Conservation (phyloP, 1,140 invertebrate species). For the Marisa cornuarietis region DNA sequence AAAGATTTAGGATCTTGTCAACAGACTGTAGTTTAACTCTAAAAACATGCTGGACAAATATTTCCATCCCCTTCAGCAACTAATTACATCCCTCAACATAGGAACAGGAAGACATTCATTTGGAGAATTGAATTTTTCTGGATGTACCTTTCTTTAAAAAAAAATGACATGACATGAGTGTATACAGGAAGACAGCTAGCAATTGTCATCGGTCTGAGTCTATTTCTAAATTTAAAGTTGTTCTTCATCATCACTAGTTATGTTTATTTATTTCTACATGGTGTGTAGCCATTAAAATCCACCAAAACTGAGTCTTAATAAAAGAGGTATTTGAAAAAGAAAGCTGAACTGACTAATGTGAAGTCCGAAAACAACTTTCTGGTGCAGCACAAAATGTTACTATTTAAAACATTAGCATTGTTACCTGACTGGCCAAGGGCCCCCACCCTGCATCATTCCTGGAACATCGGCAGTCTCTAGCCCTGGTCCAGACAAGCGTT, state of each 20-base stretch:
- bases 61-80: not conserved
- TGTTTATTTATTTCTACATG: too few relatives aligned
- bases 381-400: not conserved
- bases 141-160: too few relatives aligned
- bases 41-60: not conserved
- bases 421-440: conserved; percentile 64
- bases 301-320: not conserved
- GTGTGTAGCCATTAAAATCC: too few relatives aligned
- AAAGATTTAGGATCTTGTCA: too few relatives aligned
- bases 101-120: too few relatives aligned
- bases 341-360: not conserved
- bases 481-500: conserved; percentile 60
- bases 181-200: too few relatives aligned
- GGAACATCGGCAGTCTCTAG: conserved; percentile 53
- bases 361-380: not conserved
- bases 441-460: conserved; percentile 64
- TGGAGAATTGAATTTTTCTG: too few relatives aligned
- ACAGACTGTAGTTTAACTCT: too few relatives aligned
- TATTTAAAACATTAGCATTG: not conserved
- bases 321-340: not conserved
- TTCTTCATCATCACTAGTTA: too few relatives aligned
- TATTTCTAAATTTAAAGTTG: too few relatives aligned
- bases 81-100: not conserved
- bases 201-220: too few relatives aligned
- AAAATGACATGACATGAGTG: too few relatives aligned